Evolutionary conservation across 1,140 invertebrate genomes (phyloP), one percentile per base, ranked within the genome.

Genomic region (Drosophila santomea): DNA sequence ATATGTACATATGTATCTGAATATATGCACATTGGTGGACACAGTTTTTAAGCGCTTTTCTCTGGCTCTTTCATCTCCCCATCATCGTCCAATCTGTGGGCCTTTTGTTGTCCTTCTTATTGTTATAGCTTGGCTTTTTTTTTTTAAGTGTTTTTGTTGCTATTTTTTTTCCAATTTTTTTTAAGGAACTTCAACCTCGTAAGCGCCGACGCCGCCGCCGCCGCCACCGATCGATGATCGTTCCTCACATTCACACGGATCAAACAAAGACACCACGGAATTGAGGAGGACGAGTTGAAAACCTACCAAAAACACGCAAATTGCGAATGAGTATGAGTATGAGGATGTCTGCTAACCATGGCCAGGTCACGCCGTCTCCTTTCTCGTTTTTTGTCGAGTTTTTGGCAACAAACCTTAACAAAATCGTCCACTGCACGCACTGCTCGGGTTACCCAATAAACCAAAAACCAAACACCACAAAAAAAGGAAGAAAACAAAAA

Each of bases 41-140:
- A 86, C 79, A 80, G 47, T 52, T 56, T 58, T 54, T 45, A 50
- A 74, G 59, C 25, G 12, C 25, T 25, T 23, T n/a, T 41, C 35
- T 39, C 14, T 39, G 14, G 38, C 38, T 39, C 38, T 14, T 39
- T 10, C 38, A 39, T 39, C 38, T 48, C 39, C 23, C 25, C 41
- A 35, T 55, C 20, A 36, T 14, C 20, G 25, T 32, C 28, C 48
- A 54, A 64, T 47, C 47, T 44, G 28, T 68, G 36, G 35, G 58
- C 51, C 62, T 45, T 75, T 68, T 80, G 73, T 73, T 69, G 81
- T 74, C 69, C 50, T 60, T 85, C 66, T 78, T 71, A 75, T 86
- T 86, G 55, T 80, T 84, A 76, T 85, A 76, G 75, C 78, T 58
- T 61, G n/a, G 52, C 56, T 55, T 74, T 57, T 44, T 74, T 57